Conservation (phyloP, 2,797 vertebrate genomes). For the Phoeniculus purpureus region DNA sequence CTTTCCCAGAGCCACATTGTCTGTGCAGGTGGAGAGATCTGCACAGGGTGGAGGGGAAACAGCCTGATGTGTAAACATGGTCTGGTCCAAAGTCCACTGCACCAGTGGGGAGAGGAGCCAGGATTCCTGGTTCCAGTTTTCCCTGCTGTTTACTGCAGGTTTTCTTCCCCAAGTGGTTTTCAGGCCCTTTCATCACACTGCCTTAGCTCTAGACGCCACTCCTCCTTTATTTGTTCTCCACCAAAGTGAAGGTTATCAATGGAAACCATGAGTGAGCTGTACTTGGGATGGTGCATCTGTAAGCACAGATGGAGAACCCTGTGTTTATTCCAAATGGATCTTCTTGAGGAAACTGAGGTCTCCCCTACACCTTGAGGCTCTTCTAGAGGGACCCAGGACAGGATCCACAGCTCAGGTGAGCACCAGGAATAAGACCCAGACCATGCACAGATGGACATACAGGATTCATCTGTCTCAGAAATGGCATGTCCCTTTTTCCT, state of each 20-base stretch:
- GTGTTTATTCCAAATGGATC: neutral
- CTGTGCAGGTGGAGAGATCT: neutral
- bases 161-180: neutral
- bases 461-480: neutral
- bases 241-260: neutral
- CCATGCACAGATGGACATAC: accelerated
- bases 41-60: neutral
- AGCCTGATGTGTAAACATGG: neutral
- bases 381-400: neutral
- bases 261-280: accelerated
- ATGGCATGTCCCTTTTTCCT: neutral
- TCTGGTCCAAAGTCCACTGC: neutral
- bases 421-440: neutral
- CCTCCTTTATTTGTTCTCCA: neutral
- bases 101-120: accelerated
- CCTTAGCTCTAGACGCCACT: neutral
- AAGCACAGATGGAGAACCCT: accelerated
- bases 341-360: neutral
- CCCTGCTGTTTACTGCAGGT: neutral
- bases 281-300: neutral
- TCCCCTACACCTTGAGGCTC: neutral
- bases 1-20: neutral
- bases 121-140: neutral
- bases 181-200: neutral
- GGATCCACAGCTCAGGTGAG: neutral